Evolutionary conservation across 23 tunicate species (phyloP), one percentile per base, ranked within the genome.

Genomic region (Ascidia mentula): DNA sequence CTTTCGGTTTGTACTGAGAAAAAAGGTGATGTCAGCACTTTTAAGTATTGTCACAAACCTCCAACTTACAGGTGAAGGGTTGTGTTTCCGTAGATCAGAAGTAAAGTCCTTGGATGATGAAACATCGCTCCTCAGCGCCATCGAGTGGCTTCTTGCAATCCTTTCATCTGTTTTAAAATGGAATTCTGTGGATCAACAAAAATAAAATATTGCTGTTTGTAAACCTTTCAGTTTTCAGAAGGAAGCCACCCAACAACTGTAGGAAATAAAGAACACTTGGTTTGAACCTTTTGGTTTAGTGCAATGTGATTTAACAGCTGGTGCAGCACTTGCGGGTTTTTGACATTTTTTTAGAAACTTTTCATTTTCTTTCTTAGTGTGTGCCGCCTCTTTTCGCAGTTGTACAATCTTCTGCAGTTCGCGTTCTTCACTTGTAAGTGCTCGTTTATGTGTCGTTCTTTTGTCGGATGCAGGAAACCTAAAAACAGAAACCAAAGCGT

Each of bases 91-190:
- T 1, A 88, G 34, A 0, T 46, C 85, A 0, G 77, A 37, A 1
- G 69, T 28, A 46, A 88, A 88, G 2, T 88, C 87, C 0, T 28
- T 53, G 13, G 79, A 46, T 4, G 69, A 5, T 32, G 79, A 76
- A 12, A 3, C 75, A 39, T 75, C 87, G 31, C 77, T 34, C 35
- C 89, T 53, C 35, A 81, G 69, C 42, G 73, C 28, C 89, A 85
- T 85, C 18, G 53, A 28, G 42, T 85, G 89, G 3, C 72, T 20
- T 45, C 77, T 85, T 4, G 82, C 77, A 7, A 69, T 61, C 37
- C 91, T 37, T 34, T 88, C 87, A 42, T 78, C 86, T n/a, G 92
- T 88, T 72, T 88, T 76, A 77, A 88, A 88, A 26, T 88, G 85
- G 77, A 88, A 88, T 59, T 88, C 92, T 82, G 69, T 18, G 39